phyloP scores from a whole-genome alignment of 2,888 invertebrate species.

The Noctua fimbriata region DNA sequence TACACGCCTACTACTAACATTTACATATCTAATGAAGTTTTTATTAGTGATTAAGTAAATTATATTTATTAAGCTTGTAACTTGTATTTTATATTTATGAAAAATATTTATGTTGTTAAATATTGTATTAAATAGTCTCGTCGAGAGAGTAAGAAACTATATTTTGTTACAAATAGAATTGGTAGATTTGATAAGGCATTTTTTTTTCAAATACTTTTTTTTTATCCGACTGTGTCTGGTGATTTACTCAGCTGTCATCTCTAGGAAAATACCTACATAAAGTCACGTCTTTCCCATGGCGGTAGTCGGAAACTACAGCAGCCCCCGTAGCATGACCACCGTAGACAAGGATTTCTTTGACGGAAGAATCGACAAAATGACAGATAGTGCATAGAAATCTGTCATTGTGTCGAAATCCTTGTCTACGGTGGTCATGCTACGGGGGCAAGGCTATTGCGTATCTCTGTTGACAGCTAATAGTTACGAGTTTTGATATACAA shows the following conservation, averaged over 20 bases:
- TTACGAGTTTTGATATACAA: too few species aligned
- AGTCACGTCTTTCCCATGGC: neutral
- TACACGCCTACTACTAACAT: conserved; percentile 2
- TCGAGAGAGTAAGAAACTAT: neutral
- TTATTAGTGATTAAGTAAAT: conserved; percentile 29
- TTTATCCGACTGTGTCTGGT: neutral
- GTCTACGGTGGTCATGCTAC: too few species aligned
- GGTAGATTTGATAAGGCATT: neutral
- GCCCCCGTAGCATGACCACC: too few species aligned
- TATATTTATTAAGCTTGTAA: conserved; percentile 33
- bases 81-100: conserved; percentile 12
- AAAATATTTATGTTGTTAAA: conserved; percentile 14
- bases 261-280: neutral
- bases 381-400: too few species aligned
- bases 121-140: conserved; percentile 24
- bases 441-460: too few species aligned
- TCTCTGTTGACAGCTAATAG: too few species aligned
- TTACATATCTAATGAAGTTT: conserved; percentile 5
- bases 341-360: too few species aligned
- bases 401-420: too few species aligned
- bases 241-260: neutral
- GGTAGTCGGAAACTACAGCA: neutral
- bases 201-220: neutral
- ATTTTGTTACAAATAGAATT: conserved; percentile 18
- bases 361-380: too few species aligned